Percentiles rank a stretch among this genome's conserved stretches.
Evolutionary conservation across 2,888 invertebrate species (phyloP).

Genomic region (Epistrophe eligans): DNA sequence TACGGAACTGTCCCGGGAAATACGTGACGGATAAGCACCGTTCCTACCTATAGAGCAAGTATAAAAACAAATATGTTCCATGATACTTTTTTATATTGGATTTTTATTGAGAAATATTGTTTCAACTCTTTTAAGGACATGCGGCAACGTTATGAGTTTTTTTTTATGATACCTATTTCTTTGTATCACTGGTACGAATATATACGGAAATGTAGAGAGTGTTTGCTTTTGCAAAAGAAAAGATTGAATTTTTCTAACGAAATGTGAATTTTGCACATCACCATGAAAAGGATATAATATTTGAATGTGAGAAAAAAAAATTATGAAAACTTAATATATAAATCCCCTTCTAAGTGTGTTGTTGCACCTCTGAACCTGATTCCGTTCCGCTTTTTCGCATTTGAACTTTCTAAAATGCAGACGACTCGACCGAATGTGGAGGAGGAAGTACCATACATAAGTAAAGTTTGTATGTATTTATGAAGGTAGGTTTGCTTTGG

Average conservation of each 20-base stretch:
- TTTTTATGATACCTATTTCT: background rate
- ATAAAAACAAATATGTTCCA: too few species aligned
- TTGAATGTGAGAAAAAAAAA: slow-evolving; percentile 24
- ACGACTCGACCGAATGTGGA: background rate
- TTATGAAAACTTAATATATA: slow-evolving; percentile 54
- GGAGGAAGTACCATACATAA: background rate
- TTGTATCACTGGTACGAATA: too few species aligned
- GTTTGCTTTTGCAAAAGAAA: background rate
- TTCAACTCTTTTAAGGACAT: background rate
- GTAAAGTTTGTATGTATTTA: background rate
- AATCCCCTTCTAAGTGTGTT: slow-evolving; percentile 22
- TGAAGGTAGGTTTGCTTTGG: background rate
- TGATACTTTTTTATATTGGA: too few species aligned
- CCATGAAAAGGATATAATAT: slow-evolving; percentile 8
- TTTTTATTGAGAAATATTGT: background rate
- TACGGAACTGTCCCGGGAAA: too few species aligned
- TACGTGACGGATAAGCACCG: too few species aligned
- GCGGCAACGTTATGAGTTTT: slow-evolving; percentile 13
- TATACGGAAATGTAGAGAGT: background rate
- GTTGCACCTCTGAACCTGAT: slow-evolving; percentile 56
- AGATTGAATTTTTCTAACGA: slow-evolving; percentile 55
- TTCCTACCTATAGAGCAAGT: too few species aligned
- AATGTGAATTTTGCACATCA: slow-evolving; percentile 50
- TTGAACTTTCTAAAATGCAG: slow-evolving; percentile 28
- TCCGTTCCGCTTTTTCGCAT: slow-evolving; percentile 30